Percentiles rank a stretch among this genome's conserved stretches.
phyloP scores from a whole-genome alignment of 2,797 vertebrate genomes.

The Pipistrellus nathusii region DNA sequence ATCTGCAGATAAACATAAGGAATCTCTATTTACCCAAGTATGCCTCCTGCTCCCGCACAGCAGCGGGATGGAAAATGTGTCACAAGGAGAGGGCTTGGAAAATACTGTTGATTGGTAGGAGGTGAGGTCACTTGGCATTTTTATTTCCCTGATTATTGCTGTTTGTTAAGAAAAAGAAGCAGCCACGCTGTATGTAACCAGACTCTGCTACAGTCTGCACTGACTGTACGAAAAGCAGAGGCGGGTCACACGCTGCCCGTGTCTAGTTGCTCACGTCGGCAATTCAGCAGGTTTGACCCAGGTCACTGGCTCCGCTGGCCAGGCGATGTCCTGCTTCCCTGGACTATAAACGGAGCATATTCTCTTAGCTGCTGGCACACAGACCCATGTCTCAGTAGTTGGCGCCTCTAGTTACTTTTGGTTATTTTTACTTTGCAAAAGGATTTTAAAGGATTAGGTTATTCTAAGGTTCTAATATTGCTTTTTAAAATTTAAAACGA shows the following conservation, averaged over 20 bases:
- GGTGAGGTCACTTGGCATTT: background rate
- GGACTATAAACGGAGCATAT: background rate
- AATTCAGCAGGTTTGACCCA: background rate
- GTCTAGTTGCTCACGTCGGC: background rate
- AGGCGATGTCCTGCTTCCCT: background rate
- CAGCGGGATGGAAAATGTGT: background rate
- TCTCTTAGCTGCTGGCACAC: background rate
- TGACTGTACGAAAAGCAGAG: conserved; percentile 25
- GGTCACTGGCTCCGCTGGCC: background rate
- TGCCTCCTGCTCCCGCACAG: background rate
- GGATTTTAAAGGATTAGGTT: conserved; percentile 16
- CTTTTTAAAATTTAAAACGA: conserved; percentile 38
- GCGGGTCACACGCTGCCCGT: background rate
- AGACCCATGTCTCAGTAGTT: background rate
- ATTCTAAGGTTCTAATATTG: background rate
- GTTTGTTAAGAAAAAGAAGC: conserved; percentile 52
- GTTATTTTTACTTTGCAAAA: conserved; percentile 32
- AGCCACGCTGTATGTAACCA: background rate
- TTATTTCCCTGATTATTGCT: conserved; percentile 44
- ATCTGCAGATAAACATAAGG: conserved; percentile 34
- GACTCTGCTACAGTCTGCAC: background rate
- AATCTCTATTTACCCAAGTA: background rate
- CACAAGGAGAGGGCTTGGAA: conserved; percentile 34
- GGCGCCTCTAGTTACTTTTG: background rate
- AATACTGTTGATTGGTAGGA: conserved; percentile 44